Conservation (phyloP, 2,888 invertebrate genomes). For the Smittia sp. region DNA sequence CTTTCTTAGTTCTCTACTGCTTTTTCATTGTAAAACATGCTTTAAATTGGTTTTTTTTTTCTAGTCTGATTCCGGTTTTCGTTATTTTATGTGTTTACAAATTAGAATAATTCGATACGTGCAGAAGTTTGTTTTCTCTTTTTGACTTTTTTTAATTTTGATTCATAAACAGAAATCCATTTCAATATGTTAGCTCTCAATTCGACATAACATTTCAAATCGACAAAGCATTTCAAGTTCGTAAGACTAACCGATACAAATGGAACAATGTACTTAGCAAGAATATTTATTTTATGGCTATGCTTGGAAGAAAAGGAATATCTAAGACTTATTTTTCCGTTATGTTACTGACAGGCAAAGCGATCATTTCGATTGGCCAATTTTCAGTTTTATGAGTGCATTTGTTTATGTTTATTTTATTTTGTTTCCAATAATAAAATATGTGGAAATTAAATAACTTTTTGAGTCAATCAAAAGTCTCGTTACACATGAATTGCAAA, state of each 20-base stretch:
- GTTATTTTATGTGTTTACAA: slow-evolving; percentile 10
- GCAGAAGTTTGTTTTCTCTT: background rate
- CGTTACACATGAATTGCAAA: too few species aligned
- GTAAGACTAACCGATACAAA: background rate
- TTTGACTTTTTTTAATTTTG: background rate
- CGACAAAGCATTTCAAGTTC: background rate
- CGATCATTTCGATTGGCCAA: background rate
- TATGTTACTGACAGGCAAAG: background rate
- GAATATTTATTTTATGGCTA: background rate
- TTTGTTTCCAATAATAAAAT: background rate
- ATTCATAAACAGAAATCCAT: too few species aligned
- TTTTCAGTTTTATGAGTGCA: background rate
- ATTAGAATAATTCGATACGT: slow-evolving; percentile 27
- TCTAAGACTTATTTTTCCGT: background rate
- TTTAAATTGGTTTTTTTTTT: slow-evolving; percentile 16
- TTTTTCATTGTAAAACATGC: background rate
- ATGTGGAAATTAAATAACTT: background rate
- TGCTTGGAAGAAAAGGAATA: too few species aligned
- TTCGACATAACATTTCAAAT: background rate
- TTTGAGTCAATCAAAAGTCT: too few species aligned
- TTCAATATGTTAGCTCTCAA: background rate
- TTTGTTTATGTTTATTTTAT: background rate
- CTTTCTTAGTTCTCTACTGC: background rate
- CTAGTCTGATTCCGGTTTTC: slow-evolving; percentile 27
- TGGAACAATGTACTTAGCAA: background rate